Evolutionary conservation across 2,797 vertebrate species (phyloP).

Genomic region (Esox masquinongy): DNA sequence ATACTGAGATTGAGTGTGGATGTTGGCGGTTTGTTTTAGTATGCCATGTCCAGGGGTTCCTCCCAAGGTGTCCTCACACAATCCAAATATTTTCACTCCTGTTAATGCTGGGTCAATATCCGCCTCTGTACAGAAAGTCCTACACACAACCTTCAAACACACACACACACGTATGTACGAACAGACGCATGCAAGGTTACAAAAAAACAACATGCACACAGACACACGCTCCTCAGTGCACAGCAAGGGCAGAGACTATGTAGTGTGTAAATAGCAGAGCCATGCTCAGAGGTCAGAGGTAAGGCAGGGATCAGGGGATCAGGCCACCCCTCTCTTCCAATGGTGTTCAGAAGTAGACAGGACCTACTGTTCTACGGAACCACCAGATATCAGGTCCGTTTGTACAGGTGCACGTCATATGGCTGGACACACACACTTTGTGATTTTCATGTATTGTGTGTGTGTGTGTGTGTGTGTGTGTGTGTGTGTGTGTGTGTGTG

Average conservation of each 20-base stretch:
- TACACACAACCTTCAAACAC: slow-evolving; percentile 3
- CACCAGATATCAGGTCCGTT: slow-evolving; percentile 47
- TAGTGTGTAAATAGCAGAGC: slow-evolving; percentile 35
- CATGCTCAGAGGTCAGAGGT: neutral
- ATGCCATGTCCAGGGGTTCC: slow-evolving; percentile 53
- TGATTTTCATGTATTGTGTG: neutral
- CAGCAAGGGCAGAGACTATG: neutral
- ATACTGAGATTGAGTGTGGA: slow-evolving; percentile 64
- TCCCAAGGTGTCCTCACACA: slow-evolving; percentile 66
- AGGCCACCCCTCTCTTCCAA: slow-evolving; percentile 13
- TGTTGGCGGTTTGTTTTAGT: slow-evolving; percentile 65
- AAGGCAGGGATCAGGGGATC: slow-evolving; percentile 35
- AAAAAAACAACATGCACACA: slow-evolving; percentile 1
- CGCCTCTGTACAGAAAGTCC: slow-evolving; percentile 44
- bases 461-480: neutral
- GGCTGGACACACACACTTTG: slow-evolving; percentile 20
- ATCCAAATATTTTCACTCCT: slow-evolving; percentile 75
- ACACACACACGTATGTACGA: slow-evolving; percentile 9
- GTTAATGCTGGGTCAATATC: slow-evolving; percentile 75
- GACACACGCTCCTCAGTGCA: neutral
- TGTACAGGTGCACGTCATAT: slow-evolving; percentile 75
- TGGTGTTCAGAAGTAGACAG: slow-evolving; percentile 44
- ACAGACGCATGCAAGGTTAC: neutral
- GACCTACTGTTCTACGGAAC: slow-evolving; percentile 49
- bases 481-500: neutral